Conservation (phyloP, 1,140 invertebrate genomes). For the Antheraea mylitta region DNA sequence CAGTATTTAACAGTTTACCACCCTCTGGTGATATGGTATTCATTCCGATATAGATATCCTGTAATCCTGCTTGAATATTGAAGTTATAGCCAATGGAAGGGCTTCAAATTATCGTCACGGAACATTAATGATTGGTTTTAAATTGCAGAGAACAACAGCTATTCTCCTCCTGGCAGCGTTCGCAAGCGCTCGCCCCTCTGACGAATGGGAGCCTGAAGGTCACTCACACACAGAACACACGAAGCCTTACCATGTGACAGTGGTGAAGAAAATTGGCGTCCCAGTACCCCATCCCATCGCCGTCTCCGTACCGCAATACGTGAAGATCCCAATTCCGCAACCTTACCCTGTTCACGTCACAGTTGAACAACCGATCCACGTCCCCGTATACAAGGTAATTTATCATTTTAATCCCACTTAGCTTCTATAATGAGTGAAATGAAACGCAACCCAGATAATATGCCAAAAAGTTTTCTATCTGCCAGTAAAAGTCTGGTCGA, state of each 20-base stretch:
- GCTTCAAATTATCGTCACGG: too few relatives aligned
- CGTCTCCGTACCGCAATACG: constrained; percentile 85
- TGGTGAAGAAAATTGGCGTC: constrained; percentile 87
- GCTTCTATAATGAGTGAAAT: too few relatives aligned
- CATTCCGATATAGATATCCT: too few relatives aligned
- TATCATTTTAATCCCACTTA: background rate
- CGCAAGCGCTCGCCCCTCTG: constrained; percentile 82
- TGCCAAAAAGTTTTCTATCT: too few relatives aligned
- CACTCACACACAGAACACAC: constrained; percentile 82
- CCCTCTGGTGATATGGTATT: too few relatives aligned
- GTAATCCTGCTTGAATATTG: too few relatives aligned
- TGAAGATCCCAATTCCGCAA: constrained; percentile 86
- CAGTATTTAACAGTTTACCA: too few relatives aligned
- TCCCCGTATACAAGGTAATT: constrained; percentile 86
- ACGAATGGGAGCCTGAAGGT: constrained; percentile 90
- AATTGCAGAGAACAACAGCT: constrained; percentile 58
- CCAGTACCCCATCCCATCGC: constrained; percentile 87
- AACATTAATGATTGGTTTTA: background rate
- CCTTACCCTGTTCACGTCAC: constrained; percentile 86
- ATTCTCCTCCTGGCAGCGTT: constrained; percentile 84
- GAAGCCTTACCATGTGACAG: constrained; percentile 85
- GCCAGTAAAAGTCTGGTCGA: too few relatives aligned
- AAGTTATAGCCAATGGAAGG: too few relatives aligned
- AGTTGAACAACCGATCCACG: constrained; percentile 85
- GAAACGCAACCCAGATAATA: too few relatives aligned